Evolutionary conservation across 2,888 invertebrate species (phyloP).

Genomic region (Ornithoptera priamus): DNA sequence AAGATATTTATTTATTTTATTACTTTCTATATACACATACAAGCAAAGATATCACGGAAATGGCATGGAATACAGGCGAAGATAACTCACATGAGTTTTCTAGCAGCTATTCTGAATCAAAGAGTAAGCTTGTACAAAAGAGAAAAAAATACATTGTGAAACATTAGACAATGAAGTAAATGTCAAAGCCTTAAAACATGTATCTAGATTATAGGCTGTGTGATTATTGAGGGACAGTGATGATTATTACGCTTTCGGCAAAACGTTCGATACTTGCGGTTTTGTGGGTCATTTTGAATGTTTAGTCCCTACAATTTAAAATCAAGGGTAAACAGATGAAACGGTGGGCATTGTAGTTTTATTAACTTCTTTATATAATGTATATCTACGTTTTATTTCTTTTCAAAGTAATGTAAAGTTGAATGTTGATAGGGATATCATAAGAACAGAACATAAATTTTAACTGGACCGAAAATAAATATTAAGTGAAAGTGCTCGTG

Average conservation of each 20-base stretch:
- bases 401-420: too few relatives aligned
- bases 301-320: conserved; percentile 26
- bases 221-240: conserved; percentile 15
- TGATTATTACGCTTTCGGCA: conserved; percentile 22
- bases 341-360: neutral
- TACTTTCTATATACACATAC: too few relatives aligned
- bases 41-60: too few relatives aligned
- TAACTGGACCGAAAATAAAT: neutral
- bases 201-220: neutral
- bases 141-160: neutral
- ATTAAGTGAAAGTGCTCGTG: conserved; percentile 9
- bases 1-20: neutral
- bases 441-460: too few relatives aligned
- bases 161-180: neutral
- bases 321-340: neutral
- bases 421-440: too few relatives aligned
- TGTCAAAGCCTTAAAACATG: neutral
- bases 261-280: conserved; percentile 24
- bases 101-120: too few relatives aligned
- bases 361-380: too few relatives aligned
- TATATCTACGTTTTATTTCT: too few relatives aligned
- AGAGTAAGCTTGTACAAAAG: too few relatives aligned
- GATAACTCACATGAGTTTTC: too few relatives aligned
- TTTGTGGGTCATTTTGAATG: conserved; percentile 29
- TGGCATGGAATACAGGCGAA: too few relatives aligned